A percentile compares a stretch with the other conserved stretches of the same genome.
Evolutionary conservation across 35 echinoderm and acorn worm species (phyloP).

Genomic region (Apostichopus californicus): DNA sequence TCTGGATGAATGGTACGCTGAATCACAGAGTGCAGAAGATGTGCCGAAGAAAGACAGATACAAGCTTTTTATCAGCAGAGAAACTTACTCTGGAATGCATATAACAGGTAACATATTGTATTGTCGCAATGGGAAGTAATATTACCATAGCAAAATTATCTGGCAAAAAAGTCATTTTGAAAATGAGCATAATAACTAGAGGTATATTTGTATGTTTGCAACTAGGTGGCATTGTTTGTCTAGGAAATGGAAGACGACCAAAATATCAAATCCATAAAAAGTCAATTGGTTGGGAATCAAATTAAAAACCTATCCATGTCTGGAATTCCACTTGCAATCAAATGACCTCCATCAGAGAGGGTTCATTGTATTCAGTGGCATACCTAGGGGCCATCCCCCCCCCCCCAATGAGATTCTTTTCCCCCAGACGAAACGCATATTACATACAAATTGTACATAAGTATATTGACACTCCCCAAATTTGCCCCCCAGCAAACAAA

Average conservation of each 20-base stretch:
- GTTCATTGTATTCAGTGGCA: no score
- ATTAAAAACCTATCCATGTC: not conserved
- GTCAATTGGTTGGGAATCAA: not conserved
- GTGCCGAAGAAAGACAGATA: constrained; percentile 5
- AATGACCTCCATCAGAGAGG: no score
- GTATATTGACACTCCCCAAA: no score
- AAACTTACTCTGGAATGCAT: constrained; percentile 50
- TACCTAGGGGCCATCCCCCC: no score
- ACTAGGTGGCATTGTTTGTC: not conserved
- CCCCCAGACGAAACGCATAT: no score
- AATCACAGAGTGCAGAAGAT: not conserved
- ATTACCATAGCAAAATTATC: not conserved
- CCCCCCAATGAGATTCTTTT: no score
- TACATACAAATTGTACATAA: no score
- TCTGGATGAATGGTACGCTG: constrained; percentile 54
- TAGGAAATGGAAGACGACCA: not conserved
- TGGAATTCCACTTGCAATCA: not conserved
- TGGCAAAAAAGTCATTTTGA: not conserved
- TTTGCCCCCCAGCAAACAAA: no score
- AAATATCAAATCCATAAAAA: not conserved
- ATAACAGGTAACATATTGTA: constrained; percentile 56
- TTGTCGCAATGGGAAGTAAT: not conserved
- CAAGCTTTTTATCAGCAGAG: constrained; percentile 58
- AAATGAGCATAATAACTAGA: no score
- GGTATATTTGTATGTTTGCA: not conserved